phyloP scores from a whole-genome alignment of 2,888 invertebrate genomes.

The Scaptomyza cyrtandrae region DNA sequence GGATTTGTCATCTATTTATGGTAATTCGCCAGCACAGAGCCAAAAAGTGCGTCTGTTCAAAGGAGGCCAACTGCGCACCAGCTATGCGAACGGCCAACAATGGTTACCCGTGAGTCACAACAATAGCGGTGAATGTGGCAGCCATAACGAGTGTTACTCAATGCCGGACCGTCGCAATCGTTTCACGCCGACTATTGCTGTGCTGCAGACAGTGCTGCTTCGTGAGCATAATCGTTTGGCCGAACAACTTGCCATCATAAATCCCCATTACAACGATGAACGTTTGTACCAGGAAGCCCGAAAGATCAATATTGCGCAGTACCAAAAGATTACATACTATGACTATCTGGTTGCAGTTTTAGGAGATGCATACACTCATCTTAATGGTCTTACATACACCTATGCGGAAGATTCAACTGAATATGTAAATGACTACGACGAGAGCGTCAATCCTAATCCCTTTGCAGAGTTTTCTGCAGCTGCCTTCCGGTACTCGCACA shows the following conservation, averaged over 20 bases:
- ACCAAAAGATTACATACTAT: constrained; percentile 85
- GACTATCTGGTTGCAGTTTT: constrained; percentile 85
- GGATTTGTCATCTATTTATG: constrained; percentile 92
- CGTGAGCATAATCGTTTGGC: constrained; percentile 85
- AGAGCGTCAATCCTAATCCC: constrained; percentile 85
- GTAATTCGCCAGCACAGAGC: constrained; percentile 87
- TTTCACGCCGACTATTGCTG: constrained; percentile 82
- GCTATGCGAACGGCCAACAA: constrained; percentile 86
- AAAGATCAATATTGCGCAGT: constrained; percentile 85
- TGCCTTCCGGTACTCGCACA: constrained; percentile 87
- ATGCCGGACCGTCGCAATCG: constrained; percentile 86
- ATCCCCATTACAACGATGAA: constrained; percentile 85
- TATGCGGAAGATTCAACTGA: constrained; percentile 63
- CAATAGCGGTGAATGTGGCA: constrained; percentile 85
- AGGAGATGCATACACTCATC: constrained; percentile 72
- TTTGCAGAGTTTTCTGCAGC: constrained; percentile 87
- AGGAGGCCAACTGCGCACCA: constrained; percentile 88
- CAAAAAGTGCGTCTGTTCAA: constrained; percentile 87
- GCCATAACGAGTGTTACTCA: constrained; percentile 88
- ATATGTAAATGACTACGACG: constrained; percentile 85
- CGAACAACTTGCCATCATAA: constrained; percentile 81
- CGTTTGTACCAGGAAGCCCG: constrained; percentile 84
- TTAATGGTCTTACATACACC: constrained; percentile 70
- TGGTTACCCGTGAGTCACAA: constrained; percentile 90
- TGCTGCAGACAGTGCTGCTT: constrained; percentile 84